Percentiles rank a stretch among this genome's conserved stretches.
Evolutionary conservation across 2,797 vertebrate species (phyloP).

Genomic region (Sebastes iracundus): DNA sequence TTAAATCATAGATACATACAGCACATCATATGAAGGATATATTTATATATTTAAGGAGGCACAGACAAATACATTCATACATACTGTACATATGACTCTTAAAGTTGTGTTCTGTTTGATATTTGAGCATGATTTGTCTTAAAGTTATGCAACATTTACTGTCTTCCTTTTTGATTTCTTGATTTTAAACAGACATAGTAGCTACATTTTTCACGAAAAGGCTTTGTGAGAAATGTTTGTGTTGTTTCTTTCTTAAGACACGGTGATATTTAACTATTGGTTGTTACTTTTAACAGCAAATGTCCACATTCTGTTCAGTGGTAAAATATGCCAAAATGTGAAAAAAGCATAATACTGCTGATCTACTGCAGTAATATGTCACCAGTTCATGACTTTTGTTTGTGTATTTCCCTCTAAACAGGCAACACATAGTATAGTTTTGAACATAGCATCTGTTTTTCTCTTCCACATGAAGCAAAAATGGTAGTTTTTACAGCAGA

Average conservation of each 20-base stretch:
- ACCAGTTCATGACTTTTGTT: not conserved
- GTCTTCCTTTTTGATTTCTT: not conserved
- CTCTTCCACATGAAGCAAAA: not conserved
- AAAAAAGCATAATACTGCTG: not conserved
- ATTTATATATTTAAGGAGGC: not conserved
- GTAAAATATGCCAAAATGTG: not conserved
- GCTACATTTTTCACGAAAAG: not conserved
- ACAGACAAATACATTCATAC: not conserved
- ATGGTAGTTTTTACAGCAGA: too few relatives aligned
- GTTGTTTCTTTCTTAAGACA: not conserved
- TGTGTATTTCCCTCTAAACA: not conserved
- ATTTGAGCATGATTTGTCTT: not conserved
- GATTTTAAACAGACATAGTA: not conserved
- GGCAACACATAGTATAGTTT: not conserved
- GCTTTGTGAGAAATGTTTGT: not conserved
- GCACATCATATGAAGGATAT: not conserved
- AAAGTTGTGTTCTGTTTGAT: not conserved
- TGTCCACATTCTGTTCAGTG: not conserved
- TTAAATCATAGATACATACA: not conserved
- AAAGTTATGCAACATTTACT: not conserved
- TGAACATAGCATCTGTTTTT: not conserved
- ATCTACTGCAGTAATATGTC: not conserved
- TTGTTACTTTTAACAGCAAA: not conserved
- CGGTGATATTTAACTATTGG: not conserved
- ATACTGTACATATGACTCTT: not conserved